A percentile compares a stretch with the other conserved stretches of the same genome.
Conservation (phyloP, 2,888 invertebrate species). For the Drosophila atripex region DNA sequence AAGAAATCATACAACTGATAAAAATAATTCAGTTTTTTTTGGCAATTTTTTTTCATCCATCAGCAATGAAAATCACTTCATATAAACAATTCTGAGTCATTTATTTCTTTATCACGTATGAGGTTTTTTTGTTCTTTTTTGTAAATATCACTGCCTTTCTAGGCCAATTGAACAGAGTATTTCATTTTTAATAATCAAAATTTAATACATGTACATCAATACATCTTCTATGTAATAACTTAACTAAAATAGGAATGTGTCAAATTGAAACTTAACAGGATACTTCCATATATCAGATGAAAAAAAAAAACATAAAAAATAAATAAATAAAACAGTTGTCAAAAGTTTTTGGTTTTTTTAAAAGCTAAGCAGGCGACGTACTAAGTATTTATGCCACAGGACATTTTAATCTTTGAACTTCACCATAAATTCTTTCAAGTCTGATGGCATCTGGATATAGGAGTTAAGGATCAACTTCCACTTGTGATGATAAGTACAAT, state of each 20-base stretch:
- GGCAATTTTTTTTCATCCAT: not conserved
- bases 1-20: constrained; percentile 10
- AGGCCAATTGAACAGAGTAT: not conserved
- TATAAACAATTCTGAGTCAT: not conserved
- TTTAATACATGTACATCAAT: not conserved
- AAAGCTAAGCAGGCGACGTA: not conserved
- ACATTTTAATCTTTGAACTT: not conserved
- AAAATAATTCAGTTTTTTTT: not conserved
- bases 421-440: constrained; percentile 19
- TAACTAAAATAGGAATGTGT: not conserved
- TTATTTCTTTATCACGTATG: not conserved
- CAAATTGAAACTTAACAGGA: not conserved
- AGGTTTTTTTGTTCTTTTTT: too few species aligned
- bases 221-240: not conserved
- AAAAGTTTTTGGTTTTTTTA: not conserved
- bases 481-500: constrained; percentile 31
- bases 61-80: not conserved
- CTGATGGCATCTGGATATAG: constrained; percentile 27
- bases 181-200: not conserved
- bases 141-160: not conserved
- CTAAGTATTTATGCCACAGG: not conserved
- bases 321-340: not conserved
- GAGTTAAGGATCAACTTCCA: constrained; percentile 45
- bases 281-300: not conserved
- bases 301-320: not conserved